Evolutionary conservation across 2,888 invertebrate genomes (phyloP).

Genomic region (Pardosa pseudoannulata): DNA sequence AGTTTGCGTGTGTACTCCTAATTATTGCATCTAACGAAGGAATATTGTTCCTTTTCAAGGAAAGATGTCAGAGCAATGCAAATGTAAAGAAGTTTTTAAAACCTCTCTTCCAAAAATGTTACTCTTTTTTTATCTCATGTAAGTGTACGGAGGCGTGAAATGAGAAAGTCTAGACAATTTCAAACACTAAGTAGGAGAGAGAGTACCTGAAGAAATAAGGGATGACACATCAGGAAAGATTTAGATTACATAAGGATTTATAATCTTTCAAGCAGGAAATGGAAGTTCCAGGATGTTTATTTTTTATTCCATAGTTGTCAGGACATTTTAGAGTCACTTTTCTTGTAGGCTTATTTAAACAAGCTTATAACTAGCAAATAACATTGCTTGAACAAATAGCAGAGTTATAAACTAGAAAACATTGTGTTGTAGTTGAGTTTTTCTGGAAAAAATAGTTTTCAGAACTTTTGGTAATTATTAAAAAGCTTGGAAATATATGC

Average conservation of each 20-base stretch:
- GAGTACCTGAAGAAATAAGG: conserved; percentile 10
- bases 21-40: no score
- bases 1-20: no score
- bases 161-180: conserved; percentile 35
- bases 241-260: conserved; percentile 6
- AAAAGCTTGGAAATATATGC: no score
- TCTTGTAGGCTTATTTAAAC: no score
- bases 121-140: neutral
- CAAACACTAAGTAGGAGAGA: neutral
- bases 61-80: neutral
- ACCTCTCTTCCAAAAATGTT: neutral
- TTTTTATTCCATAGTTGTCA: neutral
- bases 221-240: neutral
- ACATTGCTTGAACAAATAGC: no score
- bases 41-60: no score
- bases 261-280: neutral
- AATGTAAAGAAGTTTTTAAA: neutral
- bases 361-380: no score
- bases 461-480: no score
- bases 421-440: no score
- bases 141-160: conserved; percentile 33
- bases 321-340: neutral
- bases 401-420: no score
- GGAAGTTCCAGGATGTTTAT: neutral
- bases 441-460: no score